Evolutionary conservation across 2,113 vertebrate species (phyloP).

Genomic region (Barnardius zonarius): DNA sequence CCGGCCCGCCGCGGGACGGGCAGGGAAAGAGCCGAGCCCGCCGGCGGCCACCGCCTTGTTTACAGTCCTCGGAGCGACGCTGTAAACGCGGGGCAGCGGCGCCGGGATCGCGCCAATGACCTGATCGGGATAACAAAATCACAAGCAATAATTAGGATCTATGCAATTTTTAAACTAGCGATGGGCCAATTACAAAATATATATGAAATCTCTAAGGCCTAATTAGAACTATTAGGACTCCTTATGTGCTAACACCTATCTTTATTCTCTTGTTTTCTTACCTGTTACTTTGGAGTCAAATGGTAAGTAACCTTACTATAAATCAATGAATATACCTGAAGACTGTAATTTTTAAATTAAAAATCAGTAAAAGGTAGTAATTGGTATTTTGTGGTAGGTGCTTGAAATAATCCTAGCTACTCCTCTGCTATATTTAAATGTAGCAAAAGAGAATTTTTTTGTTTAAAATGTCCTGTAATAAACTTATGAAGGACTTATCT

Average conservation of each 20-base stretch:
- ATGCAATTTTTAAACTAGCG: conserved; percentile 93
- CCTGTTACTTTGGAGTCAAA: neutral
- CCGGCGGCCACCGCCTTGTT: conserved; percentile 73
- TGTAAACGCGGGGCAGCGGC: conserved; percentile 70
- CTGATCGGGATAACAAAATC: conserved; percentile 84
- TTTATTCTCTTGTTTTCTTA: neutral
- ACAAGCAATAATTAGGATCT: conserved; percentile 97
- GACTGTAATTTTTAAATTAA: neutral
- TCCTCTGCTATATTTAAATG: neutral
- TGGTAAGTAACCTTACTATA: neutral
- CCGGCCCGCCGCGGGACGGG: neutral
- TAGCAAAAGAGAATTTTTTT: neutral
- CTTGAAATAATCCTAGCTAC: neutral
- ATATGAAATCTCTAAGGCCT: conserved; percentile 82
- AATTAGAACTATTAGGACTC: neutral
- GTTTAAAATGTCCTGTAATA: neutral
- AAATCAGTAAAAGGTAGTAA: neutral
- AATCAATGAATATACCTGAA: neutral
- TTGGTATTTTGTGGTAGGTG: neutral
- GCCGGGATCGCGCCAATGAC: conserved; percentile 77
- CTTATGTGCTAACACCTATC: neutral
- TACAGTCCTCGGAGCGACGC: conserved; percentile 64
- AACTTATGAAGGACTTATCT: neutral
- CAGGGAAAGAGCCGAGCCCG: conserved; percentile 54
- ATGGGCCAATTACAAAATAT: conserved; percentile 88